Percentiles rank a stretch among this genome's conserved stretches.
Conservation (phyloP, 2,888 invertebrate genomes). For the Slavum lentiscoides region DNA sequence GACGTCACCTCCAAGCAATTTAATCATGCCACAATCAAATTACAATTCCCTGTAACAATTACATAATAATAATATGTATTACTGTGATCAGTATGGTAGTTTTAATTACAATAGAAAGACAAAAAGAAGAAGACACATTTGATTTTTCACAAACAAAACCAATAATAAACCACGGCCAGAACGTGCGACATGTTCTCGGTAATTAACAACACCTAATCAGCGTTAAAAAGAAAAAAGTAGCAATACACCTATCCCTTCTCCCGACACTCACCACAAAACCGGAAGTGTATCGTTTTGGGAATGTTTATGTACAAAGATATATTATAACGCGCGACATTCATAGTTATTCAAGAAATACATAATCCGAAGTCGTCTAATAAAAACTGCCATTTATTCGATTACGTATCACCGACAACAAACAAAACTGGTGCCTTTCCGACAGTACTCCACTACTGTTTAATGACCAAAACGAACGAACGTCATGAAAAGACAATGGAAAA, state of each 20-base stretch:
- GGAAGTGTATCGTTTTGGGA: constrained; percentile 37
- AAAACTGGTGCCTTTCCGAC: neutral
- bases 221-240: neutral
- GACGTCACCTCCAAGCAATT: constrained; percentile 78
- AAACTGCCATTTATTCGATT: constrained; percentile 9
- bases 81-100: neutral
- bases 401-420: neutral
- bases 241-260: constrained; percentile 11
- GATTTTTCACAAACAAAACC: neutral
- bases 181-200: neutral
- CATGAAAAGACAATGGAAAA: constrained; percentile 53
- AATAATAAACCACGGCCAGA: neutral
- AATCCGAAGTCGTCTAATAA: neutral
- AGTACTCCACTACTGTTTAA: neutral
- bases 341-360: constrained; percentile 21
- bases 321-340: constrained; percentile 5
- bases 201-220: constrained; percentile 25
- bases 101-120: neutral
- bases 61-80: neutral
- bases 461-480: constrained; percentile 39
- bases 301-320: neutral
- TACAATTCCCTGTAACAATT: constrained; percentile 23
- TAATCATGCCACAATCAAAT: constrained; percentile 63
- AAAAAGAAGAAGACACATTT: neutral
- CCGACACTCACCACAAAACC: constrained; percentile 43